A percentile compares a stretch with the other conserved stretches of the same genome.
phyloP scores from a whole-genome alignment of 2,113 vertebrate species.

The Oreochromis spilurus region DNA sequence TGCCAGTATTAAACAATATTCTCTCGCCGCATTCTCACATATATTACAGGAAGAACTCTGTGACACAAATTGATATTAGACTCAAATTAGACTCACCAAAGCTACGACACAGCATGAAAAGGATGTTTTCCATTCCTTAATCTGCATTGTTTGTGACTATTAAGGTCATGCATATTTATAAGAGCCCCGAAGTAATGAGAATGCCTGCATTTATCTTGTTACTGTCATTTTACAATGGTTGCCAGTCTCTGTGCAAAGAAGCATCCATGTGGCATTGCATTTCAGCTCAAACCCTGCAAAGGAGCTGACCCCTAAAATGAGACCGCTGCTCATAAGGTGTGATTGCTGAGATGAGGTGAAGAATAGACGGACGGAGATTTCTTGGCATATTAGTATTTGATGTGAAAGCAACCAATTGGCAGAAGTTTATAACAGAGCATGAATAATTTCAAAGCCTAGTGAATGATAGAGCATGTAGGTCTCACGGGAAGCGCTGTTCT shows the following conservation, averaged over 20 bases:
- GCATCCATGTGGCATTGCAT: conserved; percentile 8
- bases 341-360: not conserved
- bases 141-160: conserved; percentile 50
- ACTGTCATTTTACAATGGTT: conserved; percentile 46
- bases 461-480: not conserved
- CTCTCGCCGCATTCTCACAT: not conserved
- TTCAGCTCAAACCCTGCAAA: conserved; percentile 16
- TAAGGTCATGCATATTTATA: conserved; percentile 68
- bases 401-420: not conserved
- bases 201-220: conserved; percentile 56
- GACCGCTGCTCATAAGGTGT: not conserved
- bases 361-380: not conserved
- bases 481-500: not conserved
- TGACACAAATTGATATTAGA: conserved; percentile 11
- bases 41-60: not conserved
- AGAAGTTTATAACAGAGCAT: not conserved
- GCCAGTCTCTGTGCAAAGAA: conserved; percentile 34
- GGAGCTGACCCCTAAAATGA: not conserved
- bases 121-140: conserved; percentile 55
- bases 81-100: conserved; percentile 22
- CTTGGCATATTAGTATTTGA: not conserved
- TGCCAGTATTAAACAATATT: not conserved
- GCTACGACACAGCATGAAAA: conserved; percentile 9
- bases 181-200: conserved; percentile 34
- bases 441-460: not conserved